Base-by-base conservation (phyloP, 2,797 vertebrate genomes). In the Sebastes paucispinis region DNA sequence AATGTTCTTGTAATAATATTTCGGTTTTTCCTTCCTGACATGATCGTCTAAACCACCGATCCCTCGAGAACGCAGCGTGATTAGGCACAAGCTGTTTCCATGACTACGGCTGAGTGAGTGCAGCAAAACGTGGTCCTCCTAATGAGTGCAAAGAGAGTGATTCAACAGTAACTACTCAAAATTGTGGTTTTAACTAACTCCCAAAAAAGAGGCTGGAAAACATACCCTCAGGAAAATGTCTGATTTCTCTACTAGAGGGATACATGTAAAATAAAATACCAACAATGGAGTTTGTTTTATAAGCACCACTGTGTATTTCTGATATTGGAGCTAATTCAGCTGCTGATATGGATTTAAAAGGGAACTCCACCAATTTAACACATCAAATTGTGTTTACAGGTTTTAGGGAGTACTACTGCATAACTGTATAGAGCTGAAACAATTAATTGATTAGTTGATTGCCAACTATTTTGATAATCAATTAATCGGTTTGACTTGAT, bases 61-160 rank as follows among this genome's bases (percentile, higher is more conserved):
- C 87, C 67, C 84, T 59, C 5, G 34, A 62, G 80, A 32, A 9
- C 1, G 60, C 10, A 1, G 39, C 13, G 62, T 81, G 81, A 90
- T 91, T 76, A 75, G 75, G 54, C 24, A n/a, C 77, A 89, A 80
- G 79, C 79, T 83, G 89, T 91, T 90, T 82, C 90, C 81, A 90
- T 92, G 89, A 75, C 83, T n/a, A 91, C 90, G 62, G 47, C 60
- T 47, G 65, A 64, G 27, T 4, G 31, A 78, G 68, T 16, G 58
- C 79, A 78, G 68, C 55, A 69, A 16, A 76, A 67, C 1, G 18
- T 25, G 52, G 32, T 43, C 29, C 24, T 31, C 24, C 13, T 70
- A 14, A 79, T 54, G 29, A 77, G 62, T 5, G 4, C 50, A 12
- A 60, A 69, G 52, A 75, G 62, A 60, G 25, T 4, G 50, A 73